Percentiles rank a stretch among this genome's conserved stretches.
Conservation (phyloP, 2,888 invertebrate genomes). For the Nezara viridula region DNA sequence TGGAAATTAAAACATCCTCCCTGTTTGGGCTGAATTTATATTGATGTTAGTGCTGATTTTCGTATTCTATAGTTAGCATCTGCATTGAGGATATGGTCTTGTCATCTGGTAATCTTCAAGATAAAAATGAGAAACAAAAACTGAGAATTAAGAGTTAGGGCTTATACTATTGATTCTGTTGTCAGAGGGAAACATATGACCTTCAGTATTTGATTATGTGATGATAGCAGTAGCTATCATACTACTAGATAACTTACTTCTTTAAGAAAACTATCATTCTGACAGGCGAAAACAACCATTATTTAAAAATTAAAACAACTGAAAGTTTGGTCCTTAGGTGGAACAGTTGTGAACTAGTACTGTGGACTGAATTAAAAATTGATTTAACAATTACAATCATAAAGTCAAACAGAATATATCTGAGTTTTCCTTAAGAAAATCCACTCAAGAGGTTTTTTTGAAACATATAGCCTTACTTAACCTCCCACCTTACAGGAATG, state of each 20-base stretch:
- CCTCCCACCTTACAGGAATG: neutral
- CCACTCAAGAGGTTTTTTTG: neutral
- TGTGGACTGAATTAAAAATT: neutral
- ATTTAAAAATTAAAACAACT: neutral
- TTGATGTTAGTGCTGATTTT: no score
- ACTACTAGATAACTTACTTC: constrained; percentile 69
- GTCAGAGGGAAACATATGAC: neutral
- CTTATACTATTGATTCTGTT: no score
- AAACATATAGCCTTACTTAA: neutral
- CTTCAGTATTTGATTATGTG: no score
- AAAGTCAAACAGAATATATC: neutral
- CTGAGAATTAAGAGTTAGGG: no score
- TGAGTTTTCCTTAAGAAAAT: neutral
- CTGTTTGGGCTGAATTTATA: no score
- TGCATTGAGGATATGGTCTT: no score
- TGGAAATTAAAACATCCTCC: no score
- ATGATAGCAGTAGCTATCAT: neutral
- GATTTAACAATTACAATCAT: neutral
- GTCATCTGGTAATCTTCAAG: no score
- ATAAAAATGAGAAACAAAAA: no score
- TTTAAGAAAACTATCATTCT: constrained; percentile 79
- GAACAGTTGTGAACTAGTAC: neutral
- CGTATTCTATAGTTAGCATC: no score
- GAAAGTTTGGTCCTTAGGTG: neutral
- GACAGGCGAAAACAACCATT: constrained; percentile 81